Conservation (phyloP, 2,113 vertebrate species). For the Rhabdomys dilectus region DNA sequence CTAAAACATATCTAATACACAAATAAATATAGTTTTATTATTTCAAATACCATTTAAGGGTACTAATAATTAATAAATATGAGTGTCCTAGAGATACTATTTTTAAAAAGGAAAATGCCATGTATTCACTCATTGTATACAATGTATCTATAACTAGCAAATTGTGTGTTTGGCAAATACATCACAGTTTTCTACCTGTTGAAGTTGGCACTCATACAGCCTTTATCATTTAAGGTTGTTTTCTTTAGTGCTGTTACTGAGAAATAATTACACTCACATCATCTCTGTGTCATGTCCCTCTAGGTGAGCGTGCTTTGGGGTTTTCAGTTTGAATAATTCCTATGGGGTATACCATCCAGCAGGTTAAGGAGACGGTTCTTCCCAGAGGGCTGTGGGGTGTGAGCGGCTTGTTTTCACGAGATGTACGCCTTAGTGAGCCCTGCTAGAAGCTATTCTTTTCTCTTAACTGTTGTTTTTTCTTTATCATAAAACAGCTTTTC, state of each 20-base stretch:
- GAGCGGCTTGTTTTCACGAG: constrained; percentile 73
- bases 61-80: constrained; percentile 55
- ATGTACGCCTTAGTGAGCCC: constrained; percentile 27
- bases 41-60: constrained; percentile 50
- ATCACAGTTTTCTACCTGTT: constrained; percentile 9
- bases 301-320: constrained; percentile 76
- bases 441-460: not conserved
- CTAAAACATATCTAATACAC: not conserved
- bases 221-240: constrained; percentile 68
- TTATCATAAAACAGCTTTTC: constrained; percentile 42
- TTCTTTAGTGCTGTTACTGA: constrained; percentile 60
- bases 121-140: not conserved
- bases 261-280: constrained; percentile 76
- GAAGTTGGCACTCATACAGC: not conserved
- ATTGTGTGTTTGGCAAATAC: not conserved
- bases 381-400: constrained; percentile 44
- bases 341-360: constrained; percentile 66
- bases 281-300: constrained; percentile 64
- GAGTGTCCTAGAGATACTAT: constrained; percentile 27
- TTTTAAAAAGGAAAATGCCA: constrained; percentile 50
- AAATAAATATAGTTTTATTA: constrained; percentile 9
- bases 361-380: constrained; percentile 67
- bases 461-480: constrained; percentile 53
- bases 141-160: constrained; percentile 6
- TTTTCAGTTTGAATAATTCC: constrained; percentile 77